Conservation (phyloP, 2,888 invertebrate genomes). For the Selenia dentaria region DNA sequence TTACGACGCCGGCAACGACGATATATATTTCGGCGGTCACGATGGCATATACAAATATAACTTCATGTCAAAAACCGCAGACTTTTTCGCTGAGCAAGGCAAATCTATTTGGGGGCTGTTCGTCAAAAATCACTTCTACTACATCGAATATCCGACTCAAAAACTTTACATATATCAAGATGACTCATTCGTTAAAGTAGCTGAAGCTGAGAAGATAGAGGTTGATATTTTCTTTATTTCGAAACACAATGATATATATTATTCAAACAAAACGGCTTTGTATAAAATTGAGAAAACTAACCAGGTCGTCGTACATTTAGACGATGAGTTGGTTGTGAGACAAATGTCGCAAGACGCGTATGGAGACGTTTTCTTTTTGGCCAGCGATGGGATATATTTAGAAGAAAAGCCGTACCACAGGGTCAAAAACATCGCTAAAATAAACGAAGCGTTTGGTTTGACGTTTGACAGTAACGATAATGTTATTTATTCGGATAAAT, state of each 20-base stretch:
- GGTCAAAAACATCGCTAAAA: slow-evolving; percentile 50
- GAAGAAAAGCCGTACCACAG: slow-evolving; percentile 62
- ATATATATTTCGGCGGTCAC: slow-evolving; percentile 71
- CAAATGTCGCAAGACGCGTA: slow-evolving; percentile 67
- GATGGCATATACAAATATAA: slow-evolving; percentile 75
- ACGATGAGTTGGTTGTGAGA: slow-evolving; percentile 54
- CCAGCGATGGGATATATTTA: slow-evolving; percentile 58
- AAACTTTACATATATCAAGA: slow-evolving; percentile 58
- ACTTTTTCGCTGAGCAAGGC: slow-evolving; percentile 66
- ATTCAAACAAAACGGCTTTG: slow-evolving; percentile 68
- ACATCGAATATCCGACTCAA: slow-evolving; percentile 69
- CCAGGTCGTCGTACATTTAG: slow-evolving; percentile 44
- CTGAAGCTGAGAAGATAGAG: slow-evolving; percentile 59
- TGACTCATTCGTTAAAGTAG: slow-evolving; percentile 55
- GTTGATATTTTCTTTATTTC: slow-evolving; percentile 65
- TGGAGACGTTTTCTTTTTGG: slow-evolving; percentile 65
- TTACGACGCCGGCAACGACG: slow-evolving; percentile 68
- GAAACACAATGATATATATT: slow-evolving; percentile 58
- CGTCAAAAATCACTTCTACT: slow-evolving; percentile 64
- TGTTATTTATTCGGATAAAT: slow-evolving; percentile 60
- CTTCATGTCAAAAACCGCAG: slow-evolving; percentile 59
- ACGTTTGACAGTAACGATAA: slow-evolving; percentile 66
- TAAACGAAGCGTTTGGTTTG: slow-evolving; percentile 61
- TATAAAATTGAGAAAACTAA: slow-evolving; percentile 57
- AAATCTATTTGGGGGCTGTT: slow-evolving; percentile 70